phyloP scores from a whole-genome alignment of 2,113 vertebrate species.

The Alaudala cheleensis region DNA sequence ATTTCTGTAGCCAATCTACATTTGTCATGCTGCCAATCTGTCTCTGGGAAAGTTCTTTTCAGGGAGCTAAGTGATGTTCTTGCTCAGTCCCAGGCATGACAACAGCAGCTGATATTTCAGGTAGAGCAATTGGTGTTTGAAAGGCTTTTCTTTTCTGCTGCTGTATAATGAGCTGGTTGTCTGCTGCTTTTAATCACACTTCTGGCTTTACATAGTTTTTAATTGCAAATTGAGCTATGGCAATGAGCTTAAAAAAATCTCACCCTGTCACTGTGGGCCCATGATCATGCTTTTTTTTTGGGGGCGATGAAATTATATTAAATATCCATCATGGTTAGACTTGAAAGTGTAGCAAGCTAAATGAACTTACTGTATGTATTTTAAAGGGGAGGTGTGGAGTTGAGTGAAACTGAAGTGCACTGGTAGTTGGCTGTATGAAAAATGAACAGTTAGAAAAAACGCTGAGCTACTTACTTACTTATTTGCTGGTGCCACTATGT shows the following conservation, averaged over 20 bases:
- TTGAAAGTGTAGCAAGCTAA: not conserved
- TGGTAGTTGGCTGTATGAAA: not conserved
- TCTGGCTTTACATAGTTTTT: conserved; percentile 24
- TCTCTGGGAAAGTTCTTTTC: conserved; percentile 40
- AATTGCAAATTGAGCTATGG: conserved; percentile 26
- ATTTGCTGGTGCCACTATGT: not conserved
- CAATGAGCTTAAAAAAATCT: conserved; percentile 6
- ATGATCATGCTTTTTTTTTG: not conserved
- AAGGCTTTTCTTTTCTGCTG: conserved; percentile 29
- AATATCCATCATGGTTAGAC: not conserved
- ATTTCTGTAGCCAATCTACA: not conserved
- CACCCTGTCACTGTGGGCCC: not conserved
- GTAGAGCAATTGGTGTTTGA: conserved; percentile 32
- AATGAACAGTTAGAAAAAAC: not conserved
- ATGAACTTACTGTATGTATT: not conserved
- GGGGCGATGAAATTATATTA: not conserved
- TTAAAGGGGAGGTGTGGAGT: not conserved
- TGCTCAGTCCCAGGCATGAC: conserved; percentile 11
- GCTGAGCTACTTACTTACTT: not conserved
- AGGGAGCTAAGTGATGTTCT: conserved; percentile 3
- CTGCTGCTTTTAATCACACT: conserved; percentile 33
- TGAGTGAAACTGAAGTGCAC: not conserved
- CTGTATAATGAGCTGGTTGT: conserved; percentile 26
- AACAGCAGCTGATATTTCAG: conserved; percentile 36
- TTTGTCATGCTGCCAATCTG: conserved; percentile 34